Base-by-base conservation (phyloP, 1,140 invertebrate genomes). In the Lordiphosa collinella region DNA sequence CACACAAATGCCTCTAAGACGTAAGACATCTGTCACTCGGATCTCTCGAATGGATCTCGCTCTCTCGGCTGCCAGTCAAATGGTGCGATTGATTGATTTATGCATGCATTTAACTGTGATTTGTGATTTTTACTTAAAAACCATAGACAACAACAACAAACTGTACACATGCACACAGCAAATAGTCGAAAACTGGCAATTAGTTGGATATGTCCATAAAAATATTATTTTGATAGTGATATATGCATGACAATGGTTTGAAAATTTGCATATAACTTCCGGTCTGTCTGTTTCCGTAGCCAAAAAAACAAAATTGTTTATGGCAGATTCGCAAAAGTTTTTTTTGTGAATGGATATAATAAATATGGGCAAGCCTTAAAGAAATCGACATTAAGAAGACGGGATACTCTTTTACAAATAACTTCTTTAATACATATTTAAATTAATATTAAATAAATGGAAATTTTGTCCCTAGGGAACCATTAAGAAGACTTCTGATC, bases 51-150 rank as follows among this genome's bases (percentile, higher is more conserved):
- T 34, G 47, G 5, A 36, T 36, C 50, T 37, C 18, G 29, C n/a
- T 34, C n/a, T 12, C 29, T 3, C 22, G n/a, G 7, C 22, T 47
- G 57, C 18, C 57, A 79, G 69, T 78, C 74, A 63, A 56, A 53
- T 31, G 41, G 41, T 44, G 41, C 41, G 22, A 44, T 44, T 44
- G 41, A 44, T 40, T 73, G 73, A 78, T 78, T 79, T 78, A 78
- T 78, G 46, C 56, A 14, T 50, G 35, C 40, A 48, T 54, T 65
- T 69, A 64, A 79, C 55, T 60, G 69, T 57, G 64, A 66, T 70
- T 54, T 68, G 48, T 57, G 14, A 22, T 46, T n/a, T 48, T 49
- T 65, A 55, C 41, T 41, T 64, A 29, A 29, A 29, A 29, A 8
- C 25, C 25, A 29, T 29, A 29, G 25, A 29, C 22, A 29, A 29